Conservation (phyloP, 2,797 vertebrate species). For the Mustela erminea region DNA sequence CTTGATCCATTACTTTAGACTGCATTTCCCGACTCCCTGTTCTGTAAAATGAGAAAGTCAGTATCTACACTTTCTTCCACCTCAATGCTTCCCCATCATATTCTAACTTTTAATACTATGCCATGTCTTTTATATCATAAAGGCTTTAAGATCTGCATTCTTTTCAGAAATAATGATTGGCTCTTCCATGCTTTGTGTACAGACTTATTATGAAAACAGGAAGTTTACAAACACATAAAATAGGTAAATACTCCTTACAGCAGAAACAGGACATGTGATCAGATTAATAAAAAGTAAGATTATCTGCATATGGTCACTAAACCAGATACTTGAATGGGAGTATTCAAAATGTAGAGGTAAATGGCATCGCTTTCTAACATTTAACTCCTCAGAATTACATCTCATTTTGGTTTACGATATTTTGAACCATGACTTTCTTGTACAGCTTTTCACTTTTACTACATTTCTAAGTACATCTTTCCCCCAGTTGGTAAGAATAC, state of each 20-base stretch:
- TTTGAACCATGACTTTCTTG: background rate
- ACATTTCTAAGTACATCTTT: background rate
- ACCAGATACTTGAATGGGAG: background rate
- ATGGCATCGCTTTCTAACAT: background rate
- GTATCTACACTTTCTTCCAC: background rate
- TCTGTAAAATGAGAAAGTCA: background rate
- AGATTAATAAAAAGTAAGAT: background rate
- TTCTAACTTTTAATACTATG: background rate
- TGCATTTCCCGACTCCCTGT: background rate
- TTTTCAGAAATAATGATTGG: constrained; percentile 5
- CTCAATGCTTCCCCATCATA: background rate
- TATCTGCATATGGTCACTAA: background rate
- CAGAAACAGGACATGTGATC: background rate
- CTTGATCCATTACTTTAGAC: background rate
- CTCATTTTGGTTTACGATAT: background rate
- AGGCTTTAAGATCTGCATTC: background rate
- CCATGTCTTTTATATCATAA: background rate
- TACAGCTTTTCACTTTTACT: constrained; percentile 32
- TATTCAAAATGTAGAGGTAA: background rate
- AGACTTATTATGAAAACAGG: background rate
- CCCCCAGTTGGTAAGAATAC: background rate
- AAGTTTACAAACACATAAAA: background rate
- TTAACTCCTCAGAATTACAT: background rate
- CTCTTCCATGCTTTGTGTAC: background rate
- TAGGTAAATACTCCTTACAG: background rate